Evolutionary conservation across 2,888 invertebrate genomes (phyloP).

Genomic region (Ichneumoninae sp.): DNA sequence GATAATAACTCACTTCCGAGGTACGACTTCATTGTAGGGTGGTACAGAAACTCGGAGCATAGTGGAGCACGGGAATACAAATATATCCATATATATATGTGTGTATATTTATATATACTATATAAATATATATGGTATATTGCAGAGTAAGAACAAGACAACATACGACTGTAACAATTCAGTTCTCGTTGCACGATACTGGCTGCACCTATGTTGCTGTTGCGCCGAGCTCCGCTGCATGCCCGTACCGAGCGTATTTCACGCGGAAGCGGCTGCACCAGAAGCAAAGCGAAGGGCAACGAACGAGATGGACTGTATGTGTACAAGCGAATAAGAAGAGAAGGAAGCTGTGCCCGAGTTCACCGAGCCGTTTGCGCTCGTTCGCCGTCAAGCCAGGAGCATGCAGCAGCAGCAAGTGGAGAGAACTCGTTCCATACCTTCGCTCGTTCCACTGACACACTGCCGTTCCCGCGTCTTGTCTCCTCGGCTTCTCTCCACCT

Average conservation of each 20-base stretch:
- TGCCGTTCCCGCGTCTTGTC: slow-evolving; percentile 62
- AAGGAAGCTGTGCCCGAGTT: slow-evolving; percentile 54
- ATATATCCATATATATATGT: no score
- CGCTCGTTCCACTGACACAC: slow-evolving; percentile 76
- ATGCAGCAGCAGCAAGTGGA: slow-evolving; percentile 41
- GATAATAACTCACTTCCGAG: slow-evolving; percentile 64
- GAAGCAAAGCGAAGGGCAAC: slow-evolving; percentile 50
- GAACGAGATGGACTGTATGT: slow-evolving; percentile 46
- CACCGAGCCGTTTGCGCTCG: slow-evolving; percentile 49
- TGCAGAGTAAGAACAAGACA: slow-evolving; percentile 53
- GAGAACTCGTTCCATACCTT: slow-evolving; percentile 71
- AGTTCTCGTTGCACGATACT: slow-evolving; percentile 36
- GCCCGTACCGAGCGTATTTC: slow-evolving; percentile 47
- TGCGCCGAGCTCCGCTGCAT: slow-evolving; percentile 12
- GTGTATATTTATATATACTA: background rate
- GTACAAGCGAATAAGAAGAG: slow-evolving; percentile 31
- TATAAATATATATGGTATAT: background rate
- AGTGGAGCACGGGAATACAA: background rate
- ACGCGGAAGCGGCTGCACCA: slow-evolving; percentile 56
- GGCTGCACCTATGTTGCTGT: slow-evolving; percentile 1
- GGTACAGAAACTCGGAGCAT: slow-evolving; percentile 10
- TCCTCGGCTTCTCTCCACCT: slow-evolving; percentile 22
- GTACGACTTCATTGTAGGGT: slow-evolving; percentile 61
- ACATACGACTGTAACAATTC: slow-evolving; percentile 68
- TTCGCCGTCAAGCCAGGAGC: slow-evolving; percentile 28